A percentile compares a stretch with the other conserved stretches of the same genome.
Evolutionary conservation across 2,113 vertebrate species (phyloP).

Genomic region (Leptodactylus fuscus): DNA sequence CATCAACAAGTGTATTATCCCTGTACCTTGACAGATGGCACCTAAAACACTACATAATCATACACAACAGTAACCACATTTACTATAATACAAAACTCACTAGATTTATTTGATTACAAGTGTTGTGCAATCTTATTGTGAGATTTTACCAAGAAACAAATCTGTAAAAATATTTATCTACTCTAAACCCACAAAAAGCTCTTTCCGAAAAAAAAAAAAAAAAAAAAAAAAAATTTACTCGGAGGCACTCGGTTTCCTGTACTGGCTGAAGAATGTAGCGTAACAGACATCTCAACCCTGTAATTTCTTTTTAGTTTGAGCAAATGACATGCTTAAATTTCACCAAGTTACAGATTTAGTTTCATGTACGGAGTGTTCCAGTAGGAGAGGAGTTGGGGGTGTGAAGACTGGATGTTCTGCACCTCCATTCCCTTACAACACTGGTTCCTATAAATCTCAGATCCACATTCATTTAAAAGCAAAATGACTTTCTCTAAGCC

Average conservation of each 20-base stretch:
- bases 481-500: not conserved
- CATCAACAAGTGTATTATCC: too few relatives aligned
- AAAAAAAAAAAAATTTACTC: too few relatives aligned
- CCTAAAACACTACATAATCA: too few relatives aligned
- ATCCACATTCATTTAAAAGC: not conserved
- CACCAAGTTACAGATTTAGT: slow-evolving; percentile 21
- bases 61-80: not conserved
- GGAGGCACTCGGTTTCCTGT: slow-evolving; percentile 1
- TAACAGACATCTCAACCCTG: slow-evolving; percentile 8
- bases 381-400: not conserved
- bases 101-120: not conserved
- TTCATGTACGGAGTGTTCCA: not conserved
- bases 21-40: too few relatives aligned
- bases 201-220: not conserved
- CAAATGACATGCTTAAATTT: slow-evolving; percentile 36
- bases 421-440: not conserved
- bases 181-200: not conserved
- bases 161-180: not conserved
- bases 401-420: not conserved
- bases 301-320: slow-evolving; percentile 10
- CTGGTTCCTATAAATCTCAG: not conserved
- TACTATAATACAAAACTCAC: not conserved
- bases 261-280: not conserved
- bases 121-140: not conserved
- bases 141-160: not conserved